Evolutionary conservation across 1,140 invertebrate species (phyloP), one percentile per base, ranked within the genome.

Genomic region (Eufriesea mexicana): DNA sequence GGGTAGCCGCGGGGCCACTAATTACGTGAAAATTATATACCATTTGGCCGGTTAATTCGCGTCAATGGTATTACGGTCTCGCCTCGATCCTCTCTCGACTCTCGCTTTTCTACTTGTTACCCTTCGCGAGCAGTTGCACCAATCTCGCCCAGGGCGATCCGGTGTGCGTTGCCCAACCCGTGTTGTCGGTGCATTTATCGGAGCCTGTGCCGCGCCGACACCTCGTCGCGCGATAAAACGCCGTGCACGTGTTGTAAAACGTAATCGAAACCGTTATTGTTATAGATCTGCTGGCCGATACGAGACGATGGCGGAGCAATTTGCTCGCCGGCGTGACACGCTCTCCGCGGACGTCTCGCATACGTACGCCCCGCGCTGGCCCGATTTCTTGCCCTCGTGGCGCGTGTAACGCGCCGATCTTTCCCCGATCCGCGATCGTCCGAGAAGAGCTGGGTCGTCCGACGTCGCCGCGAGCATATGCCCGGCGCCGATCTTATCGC

Each of bases 1-100:
- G 23, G 47, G 2, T 77, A 25, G 45, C 80, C 73, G 55, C 10
- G 23, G 47, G 73, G 20, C 47, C 2, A 23, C 55, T 83, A 83
- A 83, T 83, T 83, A 78, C 28, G 64, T 47, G 80, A 70, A 83
- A 83, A 83, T 83, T 83, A 83, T 47, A 83, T 49, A 83, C 23
- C 80, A 25, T 70, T 77, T 35, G 74, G 23, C 35, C 42, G 64
- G 49, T 77, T 67, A 70, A 83, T 77, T 67, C 79, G 45, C 61
- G 20, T 45, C 28, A 68, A 68, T 76, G 54, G 61, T 57, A 67
- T 82, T 45, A 25, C 79, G 35, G 42, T 42, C 47, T 62, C 45
- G 64, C 49, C 57, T 18, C 62, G 18, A 42, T 62, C 35, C 35
- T 42, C 66, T 68, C 42, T 70, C 66, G 55, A 28, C 74, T 61